Conservation (phyloP, 2,888 invertebrate species). For the Scaptomyza caliginosa region DNA sequence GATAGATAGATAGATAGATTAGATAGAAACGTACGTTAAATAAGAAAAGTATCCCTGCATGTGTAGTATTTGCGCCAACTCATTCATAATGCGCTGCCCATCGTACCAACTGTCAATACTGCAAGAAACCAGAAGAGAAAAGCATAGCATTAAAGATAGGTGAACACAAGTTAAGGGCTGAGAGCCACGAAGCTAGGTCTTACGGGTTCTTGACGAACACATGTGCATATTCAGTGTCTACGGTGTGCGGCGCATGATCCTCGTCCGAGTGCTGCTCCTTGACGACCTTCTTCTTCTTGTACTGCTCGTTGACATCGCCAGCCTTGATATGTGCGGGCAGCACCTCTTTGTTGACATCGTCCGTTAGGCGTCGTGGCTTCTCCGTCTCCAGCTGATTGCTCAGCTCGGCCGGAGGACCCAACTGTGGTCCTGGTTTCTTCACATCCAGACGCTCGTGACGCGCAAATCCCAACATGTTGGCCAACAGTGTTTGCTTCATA, state of each 20-base stretch:
- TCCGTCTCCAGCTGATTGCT: conserved; percentile 62
- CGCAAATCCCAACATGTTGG: conserved; percentile 91
- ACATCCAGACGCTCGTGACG: conserved; percentile 95
- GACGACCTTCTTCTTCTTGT: conserved; percentile 81
- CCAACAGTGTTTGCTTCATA: conserved; percentile 81
- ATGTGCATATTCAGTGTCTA: conserved; percentile 92
- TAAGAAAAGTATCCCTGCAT: conserved; percentile 84
- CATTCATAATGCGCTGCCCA: conserved; percentile 89
- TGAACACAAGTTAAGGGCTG: not conserved
- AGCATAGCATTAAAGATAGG: not conserved
- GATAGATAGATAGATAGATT: too few species aligned
- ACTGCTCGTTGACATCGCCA: conserved; percentile 73
- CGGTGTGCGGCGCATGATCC: conserved; percentile 87
- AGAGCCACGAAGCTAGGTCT: conserved; percentile 67
- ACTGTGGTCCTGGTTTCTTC: conserved; percentile 96
- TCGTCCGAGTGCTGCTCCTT: conserved; percentile 83
- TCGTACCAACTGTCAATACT: conserved; percentile 89
- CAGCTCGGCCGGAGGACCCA: conserved; percentile 78
- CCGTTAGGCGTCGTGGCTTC: conserved; percentile 35
- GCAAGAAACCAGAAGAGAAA: conserved; percentile 5
- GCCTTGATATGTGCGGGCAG: conserved; percentile 82
- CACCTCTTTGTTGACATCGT: conserved; percentile 79
- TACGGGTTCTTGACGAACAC: conserved; percentile 91
- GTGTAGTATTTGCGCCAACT: conserved; percentile 89
- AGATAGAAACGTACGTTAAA: conserved; percentile 81